Evolutionary conservation across 2,797 vertebrate species (phyloP), one percentile per base, ranked within the genome.

Genomic region (Stomatorhinus walkeri): DNA sequence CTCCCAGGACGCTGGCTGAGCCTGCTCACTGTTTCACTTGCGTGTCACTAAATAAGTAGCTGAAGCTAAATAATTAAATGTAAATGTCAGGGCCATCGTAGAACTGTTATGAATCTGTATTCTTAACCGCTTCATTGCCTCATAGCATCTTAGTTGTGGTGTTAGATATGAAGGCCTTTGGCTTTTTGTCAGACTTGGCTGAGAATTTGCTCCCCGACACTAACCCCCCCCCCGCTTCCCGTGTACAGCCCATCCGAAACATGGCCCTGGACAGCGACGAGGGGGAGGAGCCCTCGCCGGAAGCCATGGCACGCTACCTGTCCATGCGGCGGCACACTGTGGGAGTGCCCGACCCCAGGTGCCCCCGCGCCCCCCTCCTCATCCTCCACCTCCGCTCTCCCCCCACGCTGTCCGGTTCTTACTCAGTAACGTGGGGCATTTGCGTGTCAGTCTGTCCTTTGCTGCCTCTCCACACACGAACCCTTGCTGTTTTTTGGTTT

Each of bases 301-400:
- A 99, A 93, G 98, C 98, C 1, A 95, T 99, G 97, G 98, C 98
- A 32, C 97, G 98, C 6, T 99, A 99, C 91, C 96, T 99, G 40
- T 99, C 98, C 0, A 99, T 99, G 98, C 96, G 98, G 91, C 96
- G 98, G 89, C 98, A 99, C 95, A 99, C 98, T 0, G 98, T 99
- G 32, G 98, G 98, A 4, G 98, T 99, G 7, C 98, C 98, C 43
- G 98, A 99, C 94, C 98, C 98, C 89, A 97, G 98, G 98, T 99
- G 92, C 90, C 46, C 24, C 16, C 3, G 10, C 28, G 12, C 64
- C 2, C 8, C 8, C 1, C 64, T 0, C 24, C 28, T 0, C 28
- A 36, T 36, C 68, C 12, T 7, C 32, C 84, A 0, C 85, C 46
- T 2, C 1, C 14, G 19, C 14, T 43, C 84, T 36, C 4, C 12